phyloP scores from a whole-genome alignment of 1,140 invertebrate genomes.

The Heliothis subflexa region DNA sequence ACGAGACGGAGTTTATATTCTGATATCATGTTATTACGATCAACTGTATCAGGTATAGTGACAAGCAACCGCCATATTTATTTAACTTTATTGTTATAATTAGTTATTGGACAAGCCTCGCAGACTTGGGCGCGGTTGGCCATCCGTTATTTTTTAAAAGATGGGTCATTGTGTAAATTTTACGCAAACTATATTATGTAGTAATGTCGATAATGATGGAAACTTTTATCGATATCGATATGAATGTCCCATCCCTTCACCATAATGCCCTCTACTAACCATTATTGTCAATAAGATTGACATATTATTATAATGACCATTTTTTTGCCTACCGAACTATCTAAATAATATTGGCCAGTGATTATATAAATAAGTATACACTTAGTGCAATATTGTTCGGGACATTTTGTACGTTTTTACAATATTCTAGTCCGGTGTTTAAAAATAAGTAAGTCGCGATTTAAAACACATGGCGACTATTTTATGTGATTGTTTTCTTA shows the following conservation, averaged over 20 bases:
- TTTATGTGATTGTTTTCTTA: background rate
- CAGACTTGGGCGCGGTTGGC: constrained; percentile 68
- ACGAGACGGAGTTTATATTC: background rate
- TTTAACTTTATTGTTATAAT: constrained; percentile 65
- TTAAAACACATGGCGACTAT: background rate
- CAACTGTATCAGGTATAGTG: constrained; percentile 43
- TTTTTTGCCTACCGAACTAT: background rate
- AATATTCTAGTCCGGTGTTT: constrained; percentile 26
- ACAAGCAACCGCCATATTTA: constrained; percentile 66
- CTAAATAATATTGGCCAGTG: constrained; percentile 9
- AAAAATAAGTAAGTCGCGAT: background rate
- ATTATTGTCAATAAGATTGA: constrained; percentile 19
- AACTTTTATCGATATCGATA: background rate
- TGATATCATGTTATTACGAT: constrained; percentile 43
- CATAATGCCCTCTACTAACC: background rate
- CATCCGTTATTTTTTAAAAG: background rate
- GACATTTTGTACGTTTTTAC: constrained; percentile 30
- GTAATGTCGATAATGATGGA: background rate
- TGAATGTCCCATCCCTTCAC: background rate
- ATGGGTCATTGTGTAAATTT: constrained; percentile 10
- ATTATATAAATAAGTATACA: constrained; percentile 17
- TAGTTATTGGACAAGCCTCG: constrained; percentile 65
- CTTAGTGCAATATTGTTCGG: constrained; percentile 28
- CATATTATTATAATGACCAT: background rate
- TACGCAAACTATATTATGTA: background rate